Evolutionary conservation across 1,140 invertebrate genomes (phyloP).

Genomic region (Anastrepha obliqua): DNA sequence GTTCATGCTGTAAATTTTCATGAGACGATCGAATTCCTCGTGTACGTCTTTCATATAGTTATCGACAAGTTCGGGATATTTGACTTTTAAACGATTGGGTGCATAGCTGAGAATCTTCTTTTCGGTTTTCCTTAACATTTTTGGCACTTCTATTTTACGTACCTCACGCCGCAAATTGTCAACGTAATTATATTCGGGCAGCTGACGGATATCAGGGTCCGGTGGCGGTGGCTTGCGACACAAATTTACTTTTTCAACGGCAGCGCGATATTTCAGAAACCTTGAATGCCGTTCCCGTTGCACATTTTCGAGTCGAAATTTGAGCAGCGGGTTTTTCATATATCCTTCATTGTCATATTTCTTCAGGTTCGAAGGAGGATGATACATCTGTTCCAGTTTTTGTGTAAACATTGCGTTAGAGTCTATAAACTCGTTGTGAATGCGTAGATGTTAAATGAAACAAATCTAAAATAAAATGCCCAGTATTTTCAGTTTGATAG

Average conservation of each 20-base stretch:
- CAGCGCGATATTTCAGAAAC: conserved; percentile 69
- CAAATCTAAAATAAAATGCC: background rate
- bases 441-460: conserved; percentile 1
- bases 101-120: conserved; percentile 69
- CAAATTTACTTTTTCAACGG: conserved; percentile 68
- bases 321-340: conserved; percentile 70
- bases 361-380: conserved; percentile 67
- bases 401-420: conserved; percentile 48
- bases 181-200: conserved; percentile 66
- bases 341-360: conserved; percentile 73
- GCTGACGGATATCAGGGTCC: conserved; percentile 64
- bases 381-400: conserved; percentile 67
- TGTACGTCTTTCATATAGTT: conserved; percentile 71
- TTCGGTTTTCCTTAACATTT: conserved; percentile 69
- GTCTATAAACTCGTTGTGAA: background rate
- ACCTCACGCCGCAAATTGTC: conserved; percentile 69
- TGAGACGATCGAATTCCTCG: conserved; percentile 67
- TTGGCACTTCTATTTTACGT: conserved; percentile 69
- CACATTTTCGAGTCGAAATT: conserved; percentile 68
- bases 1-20: conserved; percentile 72
- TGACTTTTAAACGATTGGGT: conserved; percentile 64
- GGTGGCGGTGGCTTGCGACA: conserved; percentile 60
- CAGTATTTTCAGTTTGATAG: conserved; percentile 11
- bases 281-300: conserved; percentile 67
- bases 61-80: conserved; percentile 68